phyloP scores from a whole-genome alignment of 2,797 vertebrate species.

The Xerus rutilus region DNA sequence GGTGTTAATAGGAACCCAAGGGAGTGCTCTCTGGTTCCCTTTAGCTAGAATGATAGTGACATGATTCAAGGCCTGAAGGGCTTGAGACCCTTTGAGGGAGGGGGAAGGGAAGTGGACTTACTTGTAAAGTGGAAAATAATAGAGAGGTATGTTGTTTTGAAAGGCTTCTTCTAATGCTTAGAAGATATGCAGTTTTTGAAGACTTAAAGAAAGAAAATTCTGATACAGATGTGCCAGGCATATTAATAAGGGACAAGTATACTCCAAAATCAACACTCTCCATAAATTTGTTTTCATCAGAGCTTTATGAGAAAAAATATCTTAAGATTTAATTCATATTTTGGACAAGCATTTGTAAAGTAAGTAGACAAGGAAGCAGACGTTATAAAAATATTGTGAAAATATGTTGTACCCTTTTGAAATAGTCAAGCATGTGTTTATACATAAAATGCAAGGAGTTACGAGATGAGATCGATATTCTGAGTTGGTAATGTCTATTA shows the following conservation, averaged over 20 bases:
- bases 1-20: slow-evolving; percentile 83
- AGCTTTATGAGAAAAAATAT: slow-evolving; percentile 17
- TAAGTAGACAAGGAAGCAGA: neutral
- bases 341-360: neutral
- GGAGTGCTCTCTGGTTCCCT: neutral
- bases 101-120: slow-evolving; percentile 48
- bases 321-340: slow-evolving; percentile 20
- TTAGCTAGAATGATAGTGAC: slow-evolving; percentile 76
- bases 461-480: neutral
- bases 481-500: neutral
- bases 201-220: slow-evolving; percentile 26
- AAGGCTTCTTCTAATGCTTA: slow-evolving; percentile 42
- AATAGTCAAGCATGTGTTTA: neutral
- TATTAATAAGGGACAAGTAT: neutral
- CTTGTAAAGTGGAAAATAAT: slow-evolving; percentile 68
- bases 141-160: slow-evolving; percentile 49
- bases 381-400: neutral
- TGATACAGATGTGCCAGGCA: neutral
- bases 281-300: neutral
- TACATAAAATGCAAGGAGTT: neutral
- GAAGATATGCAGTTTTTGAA: slow-evolving; percentile 52
- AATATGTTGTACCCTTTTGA: neutral
- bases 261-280: neutral
- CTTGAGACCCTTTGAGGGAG: slow-evolving; percentile 48
- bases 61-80: slow-evolving; percentile 81